A percentile compares a stretch with the other conserved stretches of the same genome.
These are phyloP conservation scores for Aphodius granarius DNA, from an alignment of 2,888 invertebrate species.

Conservation along the genomic window DNA sequence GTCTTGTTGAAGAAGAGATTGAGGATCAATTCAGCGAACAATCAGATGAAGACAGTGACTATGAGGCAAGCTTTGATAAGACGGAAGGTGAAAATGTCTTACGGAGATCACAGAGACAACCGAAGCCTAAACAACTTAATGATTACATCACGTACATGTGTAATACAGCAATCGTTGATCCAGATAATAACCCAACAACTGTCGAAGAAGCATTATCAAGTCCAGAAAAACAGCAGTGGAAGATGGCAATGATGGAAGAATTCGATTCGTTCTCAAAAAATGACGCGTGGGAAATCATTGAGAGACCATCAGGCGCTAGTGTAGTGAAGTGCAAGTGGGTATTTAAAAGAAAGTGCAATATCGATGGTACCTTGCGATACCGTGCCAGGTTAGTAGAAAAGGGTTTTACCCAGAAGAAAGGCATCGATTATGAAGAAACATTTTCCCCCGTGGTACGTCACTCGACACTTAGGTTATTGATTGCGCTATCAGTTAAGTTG, in stretches of 20 bases:
- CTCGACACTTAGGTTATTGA: constrained; percentile 33
- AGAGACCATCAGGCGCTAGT: constrained; percentile 31
- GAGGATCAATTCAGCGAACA: background rate
- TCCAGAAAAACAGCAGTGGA: constrained; percentile 34
- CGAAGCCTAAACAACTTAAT: constrained; percentile 31
- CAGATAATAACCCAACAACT: constrained; percentile 26
- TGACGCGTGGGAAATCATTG: constrained; percentile 38
- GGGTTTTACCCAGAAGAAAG: constrained; percentile 30
- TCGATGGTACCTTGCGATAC: constrained; percentile 32
- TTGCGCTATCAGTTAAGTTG: constrained; percentile 30
- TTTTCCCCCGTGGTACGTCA: constrained; percentile 36
- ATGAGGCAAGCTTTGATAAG: background rate
- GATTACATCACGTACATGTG: constrained; percentile 36
- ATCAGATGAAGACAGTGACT: constrained; percentile 5
- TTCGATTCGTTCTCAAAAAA: constrained; percentile 39
- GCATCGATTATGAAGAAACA: constrained; percentile 33
- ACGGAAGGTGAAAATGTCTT: constrained; percentile 12
- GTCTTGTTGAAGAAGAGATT: background rate
- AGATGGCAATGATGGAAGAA: constrained; percentile 39
- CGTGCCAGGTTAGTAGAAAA: constrained; percentile 22
- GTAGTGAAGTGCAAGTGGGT: constrained; percentile 43
- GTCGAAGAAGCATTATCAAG: constrained; percentile 36
- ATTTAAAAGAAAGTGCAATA: constrained; percentile 37
- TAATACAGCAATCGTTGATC: constrained; percentile 17
- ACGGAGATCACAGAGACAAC: constrained; percentile 31